Percentiles rank a stretch among this genome's conserved stretches.
Conservation (phyloP, 2,797 vertebrate genomes). For the Iguana delicatissima region DNA sequence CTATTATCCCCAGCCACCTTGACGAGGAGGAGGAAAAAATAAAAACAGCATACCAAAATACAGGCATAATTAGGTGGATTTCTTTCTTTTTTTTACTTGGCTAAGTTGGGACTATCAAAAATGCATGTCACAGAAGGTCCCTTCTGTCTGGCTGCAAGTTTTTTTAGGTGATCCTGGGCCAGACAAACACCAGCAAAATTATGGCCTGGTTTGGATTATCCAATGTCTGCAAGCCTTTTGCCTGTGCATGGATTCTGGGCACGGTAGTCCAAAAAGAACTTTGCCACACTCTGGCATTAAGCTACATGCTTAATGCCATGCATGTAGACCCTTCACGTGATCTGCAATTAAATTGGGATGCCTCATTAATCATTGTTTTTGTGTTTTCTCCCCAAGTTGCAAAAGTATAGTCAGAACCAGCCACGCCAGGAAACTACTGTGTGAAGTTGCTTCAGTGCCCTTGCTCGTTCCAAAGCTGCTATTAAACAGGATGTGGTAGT, state of each 20-base stretch:
- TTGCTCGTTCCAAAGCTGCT: background rate
- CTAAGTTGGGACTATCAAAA: background rate
- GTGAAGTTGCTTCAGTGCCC: background rate
- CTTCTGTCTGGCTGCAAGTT: background rate
- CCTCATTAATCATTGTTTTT: too few relatives aligned
- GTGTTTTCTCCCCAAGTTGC: too few relatives aligned
- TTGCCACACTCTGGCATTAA: too few relatives aligned
- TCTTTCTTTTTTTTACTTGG: background rate
- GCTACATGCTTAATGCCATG: too few relatives aligned
- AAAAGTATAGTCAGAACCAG: background rate
- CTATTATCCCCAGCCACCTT: background rate
- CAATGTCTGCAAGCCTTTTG: too few relatives aligned
- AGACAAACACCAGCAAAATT: background rate
- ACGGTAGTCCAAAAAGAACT: too few relatives aligned
- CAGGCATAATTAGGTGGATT: background rate
- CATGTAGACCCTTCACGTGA: too few relatives aligned
- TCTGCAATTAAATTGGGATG: too few relatives aligned
- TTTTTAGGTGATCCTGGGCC: too few relatives aligned
- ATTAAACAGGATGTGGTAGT: background rate
- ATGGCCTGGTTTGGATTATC: background rate
- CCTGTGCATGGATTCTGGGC: too few relatives aligned
- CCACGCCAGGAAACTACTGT: background rate
- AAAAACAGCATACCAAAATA: background rate
- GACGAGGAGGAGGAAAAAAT: background rate
- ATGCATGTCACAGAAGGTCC: background rate